phyloP scores from a whole-genome alignment of 2,888 invertebrate genomes.

The Aphodius sticticus region DNA sequence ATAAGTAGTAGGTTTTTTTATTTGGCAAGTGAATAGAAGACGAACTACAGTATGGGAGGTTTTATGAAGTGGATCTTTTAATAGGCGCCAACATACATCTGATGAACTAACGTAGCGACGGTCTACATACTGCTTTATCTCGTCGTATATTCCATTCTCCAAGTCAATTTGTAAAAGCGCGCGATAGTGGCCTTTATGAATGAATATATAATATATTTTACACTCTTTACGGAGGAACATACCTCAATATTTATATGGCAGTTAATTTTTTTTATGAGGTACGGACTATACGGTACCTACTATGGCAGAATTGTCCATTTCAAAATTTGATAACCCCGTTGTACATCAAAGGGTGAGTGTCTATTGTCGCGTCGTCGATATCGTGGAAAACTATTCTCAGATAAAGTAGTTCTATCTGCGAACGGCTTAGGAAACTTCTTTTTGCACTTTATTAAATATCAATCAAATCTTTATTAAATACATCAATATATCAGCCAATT shows the following conservation, averaged over 20 bases:
- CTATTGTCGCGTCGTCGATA: neutral
- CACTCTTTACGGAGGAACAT: conserved; percentile 41
- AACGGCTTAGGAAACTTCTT: neutral
- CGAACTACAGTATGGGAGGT: conserved; percentile 27
- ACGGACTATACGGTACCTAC: conserved; percentile 50
- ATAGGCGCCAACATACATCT: neutral
- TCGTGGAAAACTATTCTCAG: neutral
- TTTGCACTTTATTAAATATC: no score
- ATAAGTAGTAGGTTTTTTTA: neutral
- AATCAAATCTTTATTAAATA: no score
- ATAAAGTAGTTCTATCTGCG: neutral
- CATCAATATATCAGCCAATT: no score
- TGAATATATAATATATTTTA: conserved; percentile 34
- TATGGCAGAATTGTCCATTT: conserved; percentile 49
- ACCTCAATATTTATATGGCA: conserved; percentile 50
- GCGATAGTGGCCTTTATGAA: neutral
- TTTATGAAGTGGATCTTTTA: neutral
- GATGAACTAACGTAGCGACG: neutral
- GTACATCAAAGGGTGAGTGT: conserved; percentile 29
- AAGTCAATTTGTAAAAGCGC: neutral
- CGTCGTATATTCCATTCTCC: neutral
- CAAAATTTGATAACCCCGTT: conserved; percentile 35
- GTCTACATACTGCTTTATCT: neutral
- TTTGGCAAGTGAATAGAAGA: conserved; percentile 52
- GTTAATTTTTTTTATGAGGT: conserved; percentile 42